Evolutionary conservation across 2,888 invertebrate genomes (phyloP).

Genomic region (Cephus sareptanus): DNA sequence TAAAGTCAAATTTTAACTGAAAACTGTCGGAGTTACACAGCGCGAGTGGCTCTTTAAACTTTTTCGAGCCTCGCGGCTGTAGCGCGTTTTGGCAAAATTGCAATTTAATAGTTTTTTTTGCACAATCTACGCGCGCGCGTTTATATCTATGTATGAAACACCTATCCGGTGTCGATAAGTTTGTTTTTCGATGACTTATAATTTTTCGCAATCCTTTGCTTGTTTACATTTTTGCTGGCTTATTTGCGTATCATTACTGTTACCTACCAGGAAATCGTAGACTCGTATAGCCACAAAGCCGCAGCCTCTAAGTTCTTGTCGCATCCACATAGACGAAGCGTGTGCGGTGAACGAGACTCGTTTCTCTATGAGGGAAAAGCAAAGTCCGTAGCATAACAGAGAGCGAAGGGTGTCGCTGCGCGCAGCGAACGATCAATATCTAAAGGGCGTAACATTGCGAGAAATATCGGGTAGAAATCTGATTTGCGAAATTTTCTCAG

Average conservation of each 20-base stretch:
- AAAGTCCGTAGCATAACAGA: background rate
- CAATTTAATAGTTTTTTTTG: too few species aligned
- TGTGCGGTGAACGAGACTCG: background rate
- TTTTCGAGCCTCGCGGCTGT: background rate
- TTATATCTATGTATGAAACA: background rate
- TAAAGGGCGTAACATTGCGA: constrained; percentile 36
- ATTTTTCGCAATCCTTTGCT: background rate
- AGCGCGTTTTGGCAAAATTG: background rate
- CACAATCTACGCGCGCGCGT: too few species aligned
- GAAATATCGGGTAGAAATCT: constrained; percentile 20
- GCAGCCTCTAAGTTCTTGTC: background rate
- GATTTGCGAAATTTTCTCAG: constrained; percentile 8
- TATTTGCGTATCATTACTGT: background rate
- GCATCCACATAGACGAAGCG: background rate
- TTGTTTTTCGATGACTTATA: background rate
- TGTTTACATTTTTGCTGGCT: background rate
- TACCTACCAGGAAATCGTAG: background rate
- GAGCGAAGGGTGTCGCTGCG: background rate
- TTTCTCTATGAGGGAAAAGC: background rate
- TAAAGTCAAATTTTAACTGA: background rate
- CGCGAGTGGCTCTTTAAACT: background rate
- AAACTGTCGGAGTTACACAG: background rate
- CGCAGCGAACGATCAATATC: constrained; percentile 34
- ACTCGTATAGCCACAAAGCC: background rate
- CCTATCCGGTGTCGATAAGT: background rate